phyloP scores from a whole-genome alignment of 2,797 vertebrate species.

The Tangara arthus region DNA sequence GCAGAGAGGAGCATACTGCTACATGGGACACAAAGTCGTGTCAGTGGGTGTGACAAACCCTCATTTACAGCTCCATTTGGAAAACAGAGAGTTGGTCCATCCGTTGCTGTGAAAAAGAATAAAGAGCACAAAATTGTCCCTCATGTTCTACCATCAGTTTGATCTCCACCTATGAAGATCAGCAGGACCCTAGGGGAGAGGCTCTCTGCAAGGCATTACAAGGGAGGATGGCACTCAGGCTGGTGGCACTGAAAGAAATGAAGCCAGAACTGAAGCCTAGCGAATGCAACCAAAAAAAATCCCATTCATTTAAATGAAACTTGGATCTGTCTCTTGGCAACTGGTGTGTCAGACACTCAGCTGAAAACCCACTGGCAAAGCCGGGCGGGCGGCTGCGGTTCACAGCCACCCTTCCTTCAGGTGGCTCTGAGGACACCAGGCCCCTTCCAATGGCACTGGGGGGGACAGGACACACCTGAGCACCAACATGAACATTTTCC shows the following conservation, averaged over 20 bases:
- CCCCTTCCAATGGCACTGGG: background rate
- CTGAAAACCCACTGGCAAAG: constrained; percentile 22
- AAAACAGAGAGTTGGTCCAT: background rate
- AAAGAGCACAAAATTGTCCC: background rate
- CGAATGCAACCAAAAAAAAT: constrained; percentile 12
- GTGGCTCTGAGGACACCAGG: background rate
- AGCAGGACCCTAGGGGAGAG: background rate
- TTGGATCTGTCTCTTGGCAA: constrained; percentile 31
- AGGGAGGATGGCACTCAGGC: background rate
- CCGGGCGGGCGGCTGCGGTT: background rate
- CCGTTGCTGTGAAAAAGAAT: background rate
- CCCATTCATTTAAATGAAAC: constrained; percentile 22
- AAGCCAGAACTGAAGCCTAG: background rate
- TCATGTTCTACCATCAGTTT: background rate
- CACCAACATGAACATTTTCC: accelerated
- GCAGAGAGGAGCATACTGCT: background rate
- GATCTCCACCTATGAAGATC: background rate
- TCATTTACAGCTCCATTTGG: background rate
- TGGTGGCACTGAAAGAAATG: background rate
- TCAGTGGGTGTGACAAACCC: background rate
- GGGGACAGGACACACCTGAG: background rate
- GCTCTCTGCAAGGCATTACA: accelerated
- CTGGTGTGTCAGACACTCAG: background rate
- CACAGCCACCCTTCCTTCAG: background rate
- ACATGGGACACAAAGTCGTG: background rate